Evolutionary conservation across 2,113 vertebrate species (phyloP).

Genomic region (Leiothrix lutea): DNA sequence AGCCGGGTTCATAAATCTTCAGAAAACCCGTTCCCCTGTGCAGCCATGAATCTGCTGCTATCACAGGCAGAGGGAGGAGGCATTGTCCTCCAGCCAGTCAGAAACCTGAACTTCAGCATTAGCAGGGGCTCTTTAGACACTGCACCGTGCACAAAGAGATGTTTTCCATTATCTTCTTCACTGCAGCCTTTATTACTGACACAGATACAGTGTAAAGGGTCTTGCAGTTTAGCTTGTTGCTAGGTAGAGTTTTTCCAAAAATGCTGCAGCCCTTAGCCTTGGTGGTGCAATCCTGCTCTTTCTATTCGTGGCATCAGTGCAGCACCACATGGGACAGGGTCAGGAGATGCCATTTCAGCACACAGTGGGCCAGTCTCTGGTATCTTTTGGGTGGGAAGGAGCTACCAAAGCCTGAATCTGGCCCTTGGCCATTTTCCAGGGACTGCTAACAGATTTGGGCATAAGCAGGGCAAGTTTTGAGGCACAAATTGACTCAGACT

Average conservation of each 20-base stretch:
- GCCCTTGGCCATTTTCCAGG: not conserved
- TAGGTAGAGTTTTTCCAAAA: conserved; percentile 19
- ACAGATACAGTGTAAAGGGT: conserved; percentile 24
- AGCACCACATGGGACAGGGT: fast-evolving
- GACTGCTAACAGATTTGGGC: not conserved
- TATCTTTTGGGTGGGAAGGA: not conserved
- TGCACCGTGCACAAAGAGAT: conserved; percentile 2
- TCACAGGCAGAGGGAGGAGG: conserved; percentile 3
- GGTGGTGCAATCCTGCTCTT: not conserved
- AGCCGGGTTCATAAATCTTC: conserved; percentile 47
- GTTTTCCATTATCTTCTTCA: conserved; percentile 55
- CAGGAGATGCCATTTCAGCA: not conserved
- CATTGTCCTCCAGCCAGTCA: conserved; percentile 37
- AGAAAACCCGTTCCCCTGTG: not conserved
- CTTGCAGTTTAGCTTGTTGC: conserved; percentile 46
- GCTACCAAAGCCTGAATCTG: not conserved
- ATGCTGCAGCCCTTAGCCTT: not conserved
- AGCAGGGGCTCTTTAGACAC: not conserved
- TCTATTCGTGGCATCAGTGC: not conserved
- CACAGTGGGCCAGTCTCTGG: not conserved
- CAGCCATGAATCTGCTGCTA: conserved; percentile 35
- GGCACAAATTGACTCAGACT: not conserved
- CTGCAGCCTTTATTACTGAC: conserved; percentile 47
- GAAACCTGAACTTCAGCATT: conserved; percentile 58
- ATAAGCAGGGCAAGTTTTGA: not conserved